Conservation (phyloP, 2,113 vertebrate species). For the Lycaon pictus region DNA sequence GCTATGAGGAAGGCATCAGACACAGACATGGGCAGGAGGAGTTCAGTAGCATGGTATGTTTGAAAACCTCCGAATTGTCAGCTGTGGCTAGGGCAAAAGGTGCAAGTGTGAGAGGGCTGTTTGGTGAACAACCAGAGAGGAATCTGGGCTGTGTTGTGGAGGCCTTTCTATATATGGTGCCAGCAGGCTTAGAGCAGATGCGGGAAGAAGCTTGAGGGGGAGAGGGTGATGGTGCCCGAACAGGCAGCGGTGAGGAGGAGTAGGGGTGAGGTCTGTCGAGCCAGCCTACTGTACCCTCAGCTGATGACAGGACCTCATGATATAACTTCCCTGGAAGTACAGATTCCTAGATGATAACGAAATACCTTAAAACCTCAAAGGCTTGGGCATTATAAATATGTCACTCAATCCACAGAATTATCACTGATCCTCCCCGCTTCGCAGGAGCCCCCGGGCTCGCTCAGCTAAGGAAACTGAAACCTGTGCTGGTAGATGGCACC, state of each 20-base stretch:
- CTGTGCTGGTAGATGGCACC: neutral
- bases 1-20: neutral
- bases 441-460: neutral
- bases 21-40: neutral
- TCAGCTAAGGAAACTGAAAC: neutral
- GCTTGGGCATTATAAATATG: neutral
- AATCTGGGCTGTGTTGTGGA: neutral
- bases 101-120: neutral
- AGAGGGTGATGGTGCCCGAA: neutral
- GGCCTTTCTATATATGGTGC: neutral
- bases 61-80: neutral
- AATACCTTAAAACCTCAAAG: slow-evolving; percentile 22
- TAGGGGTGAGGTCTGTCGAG: neutral
- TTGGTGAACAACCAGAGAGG: neutral
- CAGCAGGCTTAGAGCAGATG: neutral
- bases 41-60: neutral
- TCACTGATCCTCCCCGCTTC: neutral
- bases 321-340: neutral
- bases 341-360: neutral
- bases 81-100: neutral
- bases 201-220: neutral
- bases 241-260: neutral
- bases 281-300: neutral
- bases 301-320: neutral
- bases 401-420: neutral